Conservation (phyloP, 2,113 vertebrate genomes). For the Petrocephalus microphthalmus region DNA sequence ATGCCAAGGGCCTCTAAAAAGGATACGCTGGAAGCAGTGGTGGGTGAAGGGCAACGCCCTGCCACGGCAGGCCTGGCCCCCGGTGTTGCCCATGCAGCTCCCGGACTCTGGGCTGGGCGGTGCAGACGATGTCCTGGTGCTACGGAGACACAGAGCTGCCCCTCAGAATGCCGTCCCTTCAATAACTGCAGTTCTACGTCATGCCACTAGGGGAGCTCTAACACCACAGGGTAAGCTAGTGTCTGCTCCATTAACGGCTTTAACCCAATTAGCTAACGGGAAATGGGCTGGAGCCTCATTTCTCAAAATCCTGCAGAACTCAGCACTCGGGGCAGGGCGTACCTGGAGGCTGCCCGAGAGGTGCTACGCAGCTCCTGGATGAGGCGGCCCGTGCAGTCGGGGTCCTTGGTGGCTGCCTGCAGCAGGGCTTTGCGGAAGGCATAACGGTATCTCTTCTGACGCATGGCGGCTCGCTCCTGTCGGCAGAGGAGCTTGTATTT, state of each 20-base stretch:
- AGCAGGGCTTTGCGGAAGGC: constrained; percentile 70
- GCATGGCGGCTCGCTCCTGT: constrained; percentile 74
- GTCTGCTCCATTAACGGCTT: background rate
- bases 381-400: constrained; percentile 64
- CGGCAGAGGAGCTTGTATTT: constrained; percentile 80
- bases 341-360: constrained; percentile 56
- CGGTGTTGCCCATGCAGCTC: constrained; percentile 62
- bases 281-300: background rate
- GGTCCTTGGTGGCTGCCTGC: constrained; percentile 72
- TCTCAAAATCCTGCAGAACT: background rate
- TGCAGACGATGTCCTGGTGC: constrained; percentile 56
- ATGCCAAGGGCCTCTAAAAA: constrained; percentile 20
- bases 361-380: constrained; percentile 61
- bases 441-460: constrained; percentile 71
- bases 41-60: constrained; percentile 74
- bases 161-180: background rate
- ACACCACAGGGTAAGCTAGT: background rate
- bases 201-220: background rate
- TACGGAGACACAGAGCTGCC: constrained; percentile 41
- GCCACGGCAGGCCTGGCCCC: constrained; percentile 68
- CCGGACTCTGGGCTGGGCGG: constrained; percentile 57
- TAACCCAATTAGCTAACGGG: background rate
- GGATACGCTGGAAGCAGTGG: constrained; percentile 88
- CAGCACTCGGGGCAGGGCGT: background rate
- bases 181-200: background rate